Evolutionary conservation across 2,888 invertebrate species (phyloP).

Genomic region (Eupelmus urozonus): DNA sequence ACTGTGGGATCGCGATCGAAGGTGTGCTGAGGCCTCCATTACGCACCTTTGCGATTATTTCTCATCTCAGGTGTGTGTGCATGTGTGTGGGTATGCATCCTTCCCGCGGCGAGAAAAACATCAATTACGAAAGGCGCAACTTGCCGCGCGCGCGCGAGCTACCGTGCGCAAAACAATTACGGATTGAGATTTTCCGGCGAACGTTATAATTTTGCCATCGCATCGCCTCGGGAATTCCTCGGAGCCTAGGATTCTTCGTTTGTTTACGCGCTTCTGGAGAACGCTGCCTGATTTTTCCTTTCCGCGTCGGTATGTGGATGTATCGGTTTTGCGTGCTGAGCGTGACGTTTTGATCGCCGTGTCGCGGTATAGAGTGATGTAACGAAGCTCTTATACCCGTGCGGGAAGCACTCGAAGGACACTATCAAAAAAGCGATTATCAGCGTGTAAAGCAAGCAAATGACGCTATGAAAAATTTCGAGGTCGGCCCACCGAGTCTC

Average conservation of each 20-base stretch:
- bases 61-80: background rate
- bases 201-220: constrained; percentile 20
- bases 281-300: no score
- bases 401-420: no score
- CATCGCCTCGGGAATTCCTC: background rate
- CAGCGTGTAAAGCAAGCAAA: no score
- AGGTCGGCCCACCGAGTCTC: no score
- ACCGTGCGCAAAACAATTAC: constrained; percentile 23
- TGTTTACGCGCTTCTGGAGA: background rate
- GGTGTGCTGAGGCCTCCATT: background rate
- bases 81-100: background rate
- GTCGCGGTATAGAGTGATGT: no score
- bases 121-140: constrained; percentile 19
- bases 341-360: background rate
- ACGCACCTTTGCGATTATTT: background rate
- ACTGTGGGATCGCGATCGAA: background rate
- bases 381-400: no score
- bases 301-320: no score
- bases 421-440: no score
- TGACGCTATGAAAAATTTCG: no score
- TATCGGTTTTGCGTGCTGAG: background rate
- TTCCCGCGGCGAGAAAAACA: constrained; percentile 11
- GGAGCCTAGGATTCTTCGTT: background rate
- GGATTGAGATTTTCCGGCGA: constrained; percentile 19
- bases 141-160: background rate